Conservation (phyloP, 2,113 vertebrate species). For the Crotalus helleri region DNA sequence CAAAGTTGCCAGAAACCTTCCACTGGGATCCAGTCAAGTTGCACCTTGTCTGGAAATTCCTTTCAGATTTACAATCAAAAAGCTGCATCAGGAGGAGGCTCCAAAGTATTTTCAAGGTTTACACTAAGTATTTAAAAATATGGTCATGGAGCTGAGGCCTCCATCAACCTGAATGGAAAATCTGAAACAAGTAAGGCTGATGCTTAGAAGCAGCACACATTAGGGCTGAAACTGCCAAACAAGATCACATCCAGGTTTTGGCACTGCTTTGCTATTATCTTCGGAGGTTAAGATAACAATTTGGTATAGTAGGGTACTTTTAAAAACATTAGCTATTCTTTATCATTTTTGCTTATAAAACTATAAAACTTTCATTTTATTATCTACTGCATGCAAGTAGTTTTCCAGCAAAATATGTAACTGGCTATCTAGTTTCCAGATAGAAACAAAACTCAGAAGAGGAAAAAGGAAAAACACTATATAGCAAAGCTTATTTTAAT, state of each 20-base stretch:
- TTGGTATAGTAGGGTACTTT: not conserved
- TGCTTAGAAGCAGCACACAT: not conserved
- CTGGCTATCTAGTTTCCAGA: not conserved
- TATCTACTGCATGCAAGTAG: not conserved
- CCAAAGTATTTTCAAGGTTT: not conserved
- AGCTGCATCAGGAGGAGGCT: not conserved
- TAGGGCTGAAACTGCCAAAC: too few relatives aligned
- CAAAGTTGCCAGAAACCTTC: not conserved
- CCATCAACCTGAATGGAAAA: not conserved
- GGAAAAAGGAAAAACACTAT: not conserved
- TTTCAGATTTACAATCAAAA: not conserved
- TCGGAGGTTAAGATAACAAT: not conserved
- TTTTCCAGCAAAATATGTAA: conserved; percentile 1
- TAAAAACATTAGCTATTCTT: conserved; percentile 5
- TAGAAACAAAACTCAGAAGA: conserved; percentile 11
- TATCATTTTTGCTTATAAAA: not conserved
- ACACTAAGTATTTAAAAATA: not conserved
- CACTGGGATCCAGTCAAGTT: not conserved
- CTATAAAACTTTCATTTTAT: conserved; percentile 5
- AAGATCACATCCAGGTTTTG: not conserved
- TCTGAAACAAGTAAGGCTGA: not conserved
- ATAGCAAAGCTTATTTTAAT: not conserved
- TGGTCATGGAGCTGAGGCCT: not conserved
- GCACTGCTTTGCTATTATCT: not conserved
- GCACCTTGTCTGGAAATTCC: not conserved